Evolutionary conservation across 1,140 invertebrate species (phyloP), one percentile per base, ranked within the genome.

Genomic region (Brevipalpus yothersi): DNA sequence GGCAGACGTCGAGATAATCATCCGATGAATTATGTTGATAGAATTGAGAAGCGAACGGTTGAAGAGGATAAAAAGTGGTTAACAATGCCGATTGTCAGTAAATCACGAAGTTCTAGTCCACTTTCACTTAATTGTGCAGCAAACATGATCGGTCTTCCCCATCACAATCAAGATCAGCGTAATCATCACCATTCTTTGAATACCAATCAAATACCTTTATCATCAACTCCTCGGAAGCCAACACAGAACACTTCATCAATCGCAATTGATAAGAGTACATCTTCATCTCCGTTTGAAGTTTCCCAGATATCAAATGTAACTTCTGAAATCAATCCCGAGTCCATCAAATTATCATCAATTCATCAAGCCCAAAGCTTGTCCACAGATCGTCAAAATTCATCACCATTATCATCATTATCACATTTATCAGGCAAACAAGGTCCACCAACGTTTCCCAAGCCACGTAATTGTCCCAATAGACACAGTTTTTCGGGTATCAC

Each of bases 1-100:
- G 81, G 80, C 68, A 75, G 84, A 66, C 76, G 82, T 83, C 62
- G 84, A 83, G 69, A 80, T 81, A 47, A 81, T 79, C 66, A 80
- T 83, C 42, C 81, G 80, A 72, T 60, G 61, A 62, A 58, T 23
- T 58, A 61, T 47, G 19, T 31, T 53, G 54, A 59, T 43, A 60
- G 49, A 49, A 56, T 21, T 9, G 19, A 57, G 5, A 21, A 57
- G 21, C 17, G 43, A 15, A 11, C 15, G 2, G 31, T 19, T 15
- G 39, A 41, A 42, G 49, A 57, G 10, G 13, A 40, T 0, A 15
- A 13, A 21, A 39, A 56, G n/a, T 56, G 54, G 54, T 41, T 31
- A 13, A 39, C 54, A 1, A 19, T 51, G n/a, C 49, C 49, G 12
- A 51, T 10, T 31, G 31, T 31, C 31, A 31, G 31, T 5, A 31